Evolutionary conservation across 30 jellyfish, hydroid and myxozoan species (phyloP).

Genomic region (Calvadosia cruxmelitensis): DNA sequence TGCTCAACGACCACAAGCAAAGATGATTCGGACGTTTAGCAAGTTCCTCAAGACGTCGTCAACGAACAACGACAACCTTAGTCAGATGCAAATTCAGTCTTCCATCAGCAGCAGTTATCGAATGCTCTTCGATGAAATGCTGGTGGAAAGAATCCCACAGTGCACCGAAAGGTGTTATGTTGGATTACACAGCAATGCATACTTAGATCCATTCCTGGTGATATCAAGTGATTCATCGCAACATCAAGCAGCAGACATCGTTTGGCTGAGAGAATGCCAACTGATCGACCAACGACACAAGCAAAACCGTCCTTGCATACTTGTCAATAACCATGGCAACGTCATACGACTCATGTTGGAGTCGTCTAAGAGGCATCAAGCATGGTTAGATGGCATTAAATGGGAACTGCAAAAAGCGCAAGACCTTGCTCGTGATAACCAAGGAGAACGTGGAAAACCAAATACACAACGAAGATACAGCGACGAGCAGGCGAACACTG

Average conservation of each 20-base stretch:
- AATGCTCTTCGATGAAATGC: not conserved
- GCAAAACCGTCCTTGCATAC: not conserved
- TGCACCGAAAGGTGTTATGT: not conserved
- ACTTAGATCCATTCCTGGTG: not conserved
- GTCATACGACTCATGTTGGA: not conserved
- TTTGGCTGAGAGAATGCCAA: not conserved
- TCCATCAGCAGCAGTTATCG: not conserved
- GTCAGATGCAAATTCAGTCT: not conserved
- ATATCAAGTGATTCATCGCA: not conserved
- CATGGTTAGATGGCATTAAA: not conserved
- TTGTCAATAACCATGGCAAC: not conserved
- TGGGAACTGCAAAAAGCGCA: not conserved
- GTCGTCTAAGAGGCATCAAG: not conserved
- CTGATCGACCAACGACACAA: not conserved
- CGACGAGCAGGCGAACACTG: conserved; percentile 2
- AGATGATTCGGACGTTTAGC: not conserved
- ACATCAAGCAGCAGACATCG: not conserved
- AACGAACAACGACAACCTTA: not conserved
- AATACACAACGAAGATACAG: not conserved
- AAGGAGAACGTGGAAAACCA: not conserved
- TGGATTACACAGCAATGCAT: not conserved
- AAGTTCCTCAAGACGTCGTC: not conserved
- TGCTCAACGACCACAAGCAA: not conserved
- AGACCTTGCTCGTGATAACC: not conserved
- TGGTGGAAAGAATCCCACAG: not conserved